Evolutionary conservation across 2,888 invertebrate genomes (phyloP).

Genomic region (Ectemnius continuus): DNA sequence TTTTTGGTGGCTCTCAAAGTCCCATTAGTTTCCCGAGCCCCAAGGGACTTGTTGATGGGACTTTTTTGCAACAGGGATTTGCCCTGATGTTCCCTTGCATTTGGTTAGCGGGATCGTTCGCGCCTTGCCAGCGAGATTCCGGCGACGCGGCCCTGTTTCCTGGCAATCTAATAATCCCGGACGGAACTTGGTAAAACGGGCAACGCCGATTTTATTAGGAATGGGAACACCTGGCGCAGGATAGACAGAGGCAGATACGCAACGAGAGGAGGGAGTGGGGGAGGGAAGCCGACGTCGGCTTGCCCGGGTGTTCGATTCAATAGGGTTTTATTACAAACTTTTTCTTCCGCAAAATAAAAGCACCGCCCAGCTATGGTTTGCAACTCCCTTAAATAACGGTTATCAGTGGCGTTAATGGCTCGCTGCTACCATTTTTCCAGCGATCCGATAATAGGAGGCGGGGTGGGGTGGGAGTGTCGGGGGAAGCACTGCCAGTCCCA

Average conservation of each 20-base stretch:
- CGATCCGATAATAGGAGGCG: constrained; percentile 54
- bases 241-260: background rate
- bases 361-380: constrained; percentile 2
- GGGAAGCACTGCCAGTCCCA: constrained; percentile 21
- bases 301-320: constrained; percentile 13
- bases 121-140: background rate
- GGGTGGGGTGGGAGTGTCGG: background rate
- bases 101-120: too few species aligned
- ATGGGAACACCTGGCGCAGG: background rate
- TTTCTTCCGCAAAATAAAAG: constrained; percentile 48
- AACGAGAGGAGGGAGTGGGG: background rate
- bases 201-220: constrained; percentile 1
- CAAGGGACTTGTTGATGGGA: background rate
- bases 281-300: background rate
- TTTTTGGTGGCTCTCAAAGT: too few species aligned
- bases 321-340: constrained; percentile 52
- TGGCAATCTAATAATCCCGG: constrained; percentile 5
- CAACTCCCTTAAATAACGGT: constrained; percentile 58
- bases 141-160: background rate
- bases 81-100: too few species aligned
- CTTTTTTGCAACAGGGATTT: background rate
- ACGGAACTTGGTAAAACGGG: constrained; percentile 6
- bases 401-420: constrained; percentile 62
- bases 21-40: too few species aligned
- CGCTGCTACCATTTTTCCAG: constrained; percentile 58